Evolutionary conservation across 1,140 invertebrate species (phyloP).

Genomic region (Ectropis grisescens): DNA sequence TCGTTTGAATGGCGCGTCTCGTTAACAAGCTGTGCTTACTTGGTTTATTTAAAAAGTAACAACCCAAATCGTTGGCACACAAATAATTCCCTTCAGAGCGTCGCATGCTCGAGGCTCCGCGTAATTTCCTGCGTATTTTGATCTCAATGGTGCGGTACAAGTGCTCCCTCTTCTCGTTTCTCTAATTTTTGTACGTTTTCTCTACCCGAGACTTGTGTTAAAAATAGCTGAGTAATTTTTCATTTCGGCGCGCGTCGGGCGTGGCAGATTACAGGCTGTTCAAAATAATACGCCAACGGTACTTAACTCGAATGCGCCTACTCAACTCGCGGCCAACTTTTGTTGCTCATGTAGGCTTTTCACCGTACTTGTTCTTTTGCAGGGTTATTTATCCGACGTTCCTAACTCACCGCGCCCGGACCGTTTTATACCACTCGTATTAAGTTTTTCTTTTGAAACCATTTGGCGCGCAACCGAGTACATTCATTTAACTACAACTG

Average conservation of each 20-base stretch:
- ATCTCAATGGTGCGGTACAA: slow-evolving; percentile 66
- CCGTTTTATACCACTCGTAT: slow-evolving; percentile 22
- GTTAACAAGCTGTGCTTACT: slow-evolving; percentile 48
- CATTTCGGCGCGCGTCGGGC: slow-evolving; percentile 60
- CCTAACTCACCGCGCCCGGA: slow-evolving; percentile 23
- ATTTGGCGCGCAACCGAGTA: slow-evolving; percentile 17
- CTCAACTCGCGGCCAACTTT: slow-evolving; percentile 29
- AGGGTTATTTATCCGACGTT: slow-evolving; percentile 27
- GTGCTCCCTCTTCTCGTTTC: slow-evolving; percentile 61
- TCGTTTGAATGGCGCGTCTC: slow-evolving; percentile 30
- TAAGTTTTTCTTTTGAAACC: slow-evolving; percentile 37
- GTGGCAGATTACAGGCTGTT: slow-evolving; percentile 61
- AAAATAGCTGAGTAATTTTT: slow-evolving; percentile 66
- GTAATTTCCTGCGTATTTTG: slow-evolving; percentile 67
- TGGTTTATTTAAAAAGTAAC: slow-evolving; percentile 59
- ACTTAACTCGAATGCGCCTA: slow-evolving; percentile 44
- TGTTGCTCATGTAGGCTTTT: slow-evolving; percentile 38
- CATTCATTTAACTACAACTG: slow-evolving; percentile 16
- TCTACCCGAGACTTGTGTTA: slow-evolving; percentile 54
- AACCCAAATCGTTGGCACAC: slow-evolving; percentile 55
- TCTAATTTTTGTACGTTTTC: slow-evolving; percentile 68
- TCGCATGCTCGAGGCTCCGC: slow-evolving; percentile 35
- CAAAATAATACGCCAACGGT: slow-evolving; percentile 53
- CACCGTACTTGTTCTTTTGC: slow-evolving; percentile 29
- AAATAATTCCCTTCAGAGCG: slow-evolving; percentile 47